phyloP scores from a whole-genome alignment of 2,888 invertebrate species.

The Melieria picta region DNA sequence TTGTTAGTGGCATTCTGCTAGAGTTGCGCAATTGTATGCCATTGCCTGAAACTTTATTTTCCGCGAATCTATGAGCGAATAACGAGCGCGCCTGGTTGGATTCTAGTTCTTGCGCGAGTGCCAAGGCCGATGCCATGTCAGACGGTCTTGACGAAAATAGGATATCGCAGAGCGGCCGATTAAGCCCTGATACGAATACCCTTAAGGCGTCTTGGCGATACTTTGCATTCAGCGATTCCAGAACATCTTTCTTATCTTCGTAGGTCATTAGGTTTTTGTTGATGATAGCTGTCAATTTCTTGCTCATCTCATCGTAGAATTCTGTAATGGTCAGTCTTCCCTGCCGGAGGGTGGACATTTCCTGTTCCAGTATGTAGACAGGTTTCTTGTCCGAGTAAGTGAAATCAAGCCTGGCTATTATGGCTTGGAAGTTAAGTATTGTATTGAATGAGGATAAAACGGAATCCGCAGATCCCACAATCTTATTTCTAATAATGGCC shows the following conservation, averaged over 20 bases:
- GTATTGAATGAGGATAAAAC: conserved; percentile 20
- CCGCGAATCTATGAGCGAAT: conserved; percentile 24
- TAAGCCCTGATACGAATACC: conserved; percentile 28
- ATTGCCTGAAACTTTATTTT: background rate
- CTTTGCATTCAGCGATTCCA: conserved; percentile 35
- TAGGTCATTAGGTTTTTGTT: conserved; percentile 31
- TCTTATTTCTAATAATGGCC: conserved; percentile 6
- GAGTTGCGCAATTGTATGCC: background rate
- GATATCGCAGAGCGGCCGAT: conserved; percentile 25
- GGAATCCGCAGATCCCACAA: conserved; percentile 7
- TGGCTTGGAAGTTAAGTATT: conserved; percentile 29
- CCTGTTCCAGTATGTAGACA: conserved; percentile 29
- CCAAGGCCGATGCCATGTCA: conserved; percentile 33
- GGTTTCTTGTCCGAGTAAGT: conserved; percentile 32
- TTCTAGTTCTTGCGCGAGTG: conserved; percentile 31
- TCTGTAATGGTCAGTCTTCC: conserved; percentile 21
- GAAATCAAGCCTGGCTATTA: conserved; percentile 31
- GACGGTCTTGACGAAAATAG: conserved; percentile 33
- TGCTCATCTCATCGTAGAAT: conserved; percentile 33
- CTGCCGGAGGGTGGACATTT: conserved; percentile 25
- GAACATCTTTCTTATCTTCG: conserved; percentile 18
- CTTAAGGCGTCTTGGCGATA: conserved; percentile 33
- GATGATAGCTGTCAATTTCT: conserved; percentile 29
- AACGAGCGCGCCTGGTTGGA: conserved; percentile 30
- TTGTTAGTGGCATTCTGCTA: no score